A percentile compares a stretch with the other conserved stretches of the same genome.
These are phyloP conservation scores for Notolabrus celidotus DNA, from an alignment of 2,797 vertebrate species.

Conservation along the genomic window DNA sequence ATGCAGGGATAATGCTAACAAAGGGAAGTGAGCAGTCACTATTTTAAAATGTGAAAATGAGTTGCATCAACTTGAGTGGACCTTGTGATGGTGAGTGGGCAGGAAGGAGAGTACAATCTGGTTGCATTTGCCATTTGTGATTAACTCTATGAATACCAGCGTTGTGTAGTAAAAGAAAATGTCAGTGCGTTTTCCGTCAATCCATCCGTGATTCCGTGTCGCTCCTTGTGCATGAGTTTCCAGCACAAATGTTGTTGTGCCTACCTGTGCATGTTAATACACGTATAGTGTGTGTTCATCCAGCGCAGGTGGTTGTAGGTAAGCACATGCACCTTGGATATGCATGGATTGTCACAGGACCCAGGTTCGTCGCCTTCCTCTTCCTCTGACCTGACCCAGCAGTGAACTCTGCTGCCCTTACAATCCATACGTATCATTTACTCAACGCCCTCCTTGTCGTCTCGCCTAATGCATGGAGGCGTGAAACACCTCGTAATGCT, in stretches of 20 bases:
- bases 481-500: constrained; percentile 91
- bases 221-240: constrained; percentile 1
- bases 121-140: constrained; percentile 36
- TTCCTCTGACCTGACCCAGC: constrained; percentile 84
- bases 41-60: constrained; percentile 67
- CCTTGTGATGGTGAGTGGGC: constrained; percentile 52
- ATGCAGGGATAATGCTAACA: constrained; percentile 23
- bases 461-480: constrained; percentile 88
- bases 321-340: constrained; percentile 12
- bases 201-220: constrained; percentile 15
- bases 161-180: constrained; percentile 43
- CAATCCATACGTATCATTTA: constrained; percentile 88
- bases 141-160: constrained; percentile 44
- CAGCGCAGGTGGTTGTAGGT: constrained; percentile 34
- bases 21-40: constrained; percentile 60
- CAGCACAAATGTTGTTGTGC: constrained; percentile 15
- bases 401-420: constrained; percentile 85
- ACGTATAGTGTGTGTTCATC: constrained; percentile 3
- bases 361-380: constrained; percentile 16
- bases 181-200: constrained; percentile 40
- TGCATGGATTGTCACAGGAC: constrained; percentile 42
- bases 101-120: constrained; percentile 45
- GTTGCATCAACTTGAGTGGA: constrained; percentile 47
- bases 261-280: constrained; percentile 8
- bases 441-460: constrained; percentile 81